Conservation (phyloP, 2,113 vertebrate species). For the Accipiter cooperii region DNA sequence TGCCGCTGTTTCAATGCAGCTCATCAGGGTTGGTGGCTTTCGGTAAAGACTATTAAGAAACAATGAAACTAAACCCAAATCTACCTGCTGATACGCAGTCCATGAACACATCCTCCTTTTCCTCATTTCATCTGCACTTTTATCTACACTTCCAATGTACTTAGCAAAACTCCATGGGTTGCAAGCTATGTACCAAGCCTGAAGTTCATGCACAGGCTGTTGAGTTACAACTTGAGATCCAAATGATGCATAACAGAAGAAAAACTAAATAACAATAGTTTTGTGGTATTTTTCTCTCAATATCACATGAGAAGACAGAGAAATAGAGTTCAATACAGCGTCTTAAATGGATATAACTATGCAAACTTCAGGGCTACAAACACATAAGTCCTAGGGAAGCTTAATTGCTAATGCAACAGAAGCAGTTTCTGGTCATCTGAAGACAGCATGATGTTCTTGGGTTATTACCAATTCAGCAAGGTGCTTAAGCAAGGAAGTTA, state of each 20-base stretch:
- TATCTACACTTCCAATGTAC: background rate
- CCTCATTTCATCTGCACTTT: background rate
- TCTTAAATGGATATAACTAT: background rate
- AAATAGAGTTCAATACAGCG: background rate
- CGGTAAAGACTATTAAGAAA: background rate
- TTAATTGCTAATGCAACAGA: background rate
- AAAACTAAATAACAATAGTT: background rate
- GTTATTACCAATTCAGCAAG: background rate
- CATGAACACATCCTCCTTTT: background rate
- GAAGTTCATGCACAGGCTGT: background rate
- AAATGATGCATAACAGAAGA: background rate
- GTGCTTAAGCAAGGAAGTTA: background rate
- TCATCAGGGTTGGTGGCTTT: background rate
- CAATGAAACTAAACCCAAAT: background rate
- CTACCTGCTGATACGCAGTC: background rate
- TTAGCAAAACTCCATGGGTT: background rate
- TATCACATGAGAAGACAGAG: background rate
- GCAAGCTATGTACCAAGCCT: background rate
- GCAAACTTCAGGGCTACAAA: background rate
- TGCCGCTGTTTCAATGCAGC: background rate
- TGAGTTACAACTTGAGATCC: background rate
- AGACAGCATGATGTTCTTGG: background rate
- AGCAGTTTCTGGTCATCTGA: background rate
- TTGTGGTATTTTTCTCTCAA: background rate
- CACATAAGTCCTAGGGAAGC: background rate